Evolutionary conservation across 2,113 vertebrate species (phyloP), one percentile per base, ranked within the genome.

Genomic region (Forbesichthys agassizii): DNA sequence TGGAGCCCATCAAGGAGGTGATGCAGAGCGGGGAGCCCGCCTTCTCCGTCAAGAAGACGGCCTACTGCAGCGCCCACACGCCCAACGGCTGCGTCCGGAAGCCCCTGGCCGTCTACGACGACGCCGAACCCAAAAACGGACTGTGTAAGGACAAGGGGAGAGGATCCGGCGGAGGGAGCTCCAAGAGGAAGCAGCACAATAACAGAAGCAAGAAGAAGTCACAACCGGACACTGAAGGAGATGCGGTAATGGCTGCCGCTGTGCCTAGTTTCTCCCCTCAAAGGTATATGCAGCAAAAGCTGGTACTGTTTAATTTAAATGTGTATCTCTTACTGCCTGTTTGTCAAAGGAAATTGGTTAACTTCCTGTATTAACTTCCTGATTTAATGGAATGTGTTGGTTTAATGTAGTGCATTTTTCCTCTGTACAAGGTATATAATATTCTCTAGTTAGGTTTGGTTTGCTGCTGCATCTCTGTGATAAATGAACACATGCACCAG

Each of bases 11-110:
- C 84, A 96, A 94, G 79, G 96, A 87, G 78, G 90, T 46, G 72
- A 94, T 60, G 42, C 93, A 84, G 75, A 88, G 67, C 0, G 90
- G 90, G 3, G 87, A 94, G 12, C 85, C 94, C 10, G 94, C 95
- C 0, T 95, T 98, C 87, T 96, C 95, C 0, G 95, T 99, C 69
- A 95, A 96, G 81, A 98, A 99, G 92, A 99, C 97, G 0, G 96
- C 98, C 0, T 99, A 97, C 80, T 99, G 98, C 8, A 96, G 96
- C 3, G 93, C 93, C 4, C 98, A 99, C 92, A 97, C 94, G 0
- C 98, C 98, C 33, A 93, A 93, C 0, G 95, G 96, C 27, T 96
- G 95, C 11, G 90, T 93, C 11, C 91, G 94, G 69, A 93, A 95
- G 82, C 96, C 96, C 0, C 90, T 98, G 9, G 91, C 93, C 67